phyloP scores from a whole-genome alignment of 2,113 vertebrate species.

The Mobula hypostoma region DNA sequence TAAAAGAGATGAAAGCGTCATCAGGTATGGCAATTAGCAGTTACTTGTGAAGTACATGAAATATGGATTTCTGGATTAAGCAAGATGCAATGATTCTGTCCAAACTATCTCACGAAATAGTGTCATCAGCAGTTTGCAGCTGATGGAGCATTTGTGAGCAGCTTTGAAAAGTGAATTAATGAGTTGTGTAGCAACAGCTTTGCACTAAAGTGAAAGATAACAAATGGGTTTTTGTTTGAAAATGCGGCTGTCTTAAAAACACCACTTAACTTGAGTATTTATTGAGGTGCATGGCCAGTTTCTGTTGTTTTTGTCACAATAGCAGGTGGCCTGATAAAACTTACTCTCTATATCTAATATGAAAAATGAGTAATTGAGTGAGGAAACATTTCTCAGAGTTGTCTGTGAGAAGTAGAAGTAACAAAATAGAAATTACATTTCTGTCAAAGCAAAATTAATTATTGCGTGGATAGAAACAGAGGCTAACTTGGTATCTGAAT shows the following conservation, averaged over 20 bases:
- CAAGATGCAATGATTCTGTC: background rate
- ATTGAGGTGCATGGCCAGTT: background rate
- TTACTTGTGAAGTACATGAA: background rate
- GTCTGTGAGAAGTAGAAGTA: background rate
- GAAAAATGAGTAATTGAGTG: background rate
- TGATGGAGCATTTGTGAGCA: background rate
- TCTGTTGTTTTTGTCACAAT: background rate
- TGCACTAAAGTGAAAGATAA: background rate
- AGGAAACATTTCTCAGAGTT: background rate
- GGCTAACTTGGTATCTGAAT: background rate
- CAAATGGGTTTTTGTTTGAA: background rate
- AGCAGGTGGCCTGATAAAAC: background rate
- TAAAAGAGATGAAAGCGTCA: conserved; percentile 1
- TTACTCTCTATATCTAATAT: background rate
- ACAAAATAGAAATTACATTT: background rate
- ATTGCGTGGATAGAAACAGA: background rate
- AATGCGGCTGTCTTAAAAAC: background rate
- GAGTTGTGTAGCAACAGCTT: conserved; percentile 2
- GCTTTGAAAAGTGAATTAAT: background rate
- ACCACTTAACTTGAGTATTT: background rate
- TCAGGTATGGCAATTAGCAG: conserved; percentile 4
- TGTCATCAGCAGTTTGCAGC: background rate
- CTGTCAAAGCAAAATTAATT: background rate
- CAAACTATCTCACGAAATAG: background rate
- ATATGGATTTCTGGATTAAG: background rate